Conservation (phyloP, 2,797 vertebrate genomes). For the Paramormyrops hopkinsi region DNA sequence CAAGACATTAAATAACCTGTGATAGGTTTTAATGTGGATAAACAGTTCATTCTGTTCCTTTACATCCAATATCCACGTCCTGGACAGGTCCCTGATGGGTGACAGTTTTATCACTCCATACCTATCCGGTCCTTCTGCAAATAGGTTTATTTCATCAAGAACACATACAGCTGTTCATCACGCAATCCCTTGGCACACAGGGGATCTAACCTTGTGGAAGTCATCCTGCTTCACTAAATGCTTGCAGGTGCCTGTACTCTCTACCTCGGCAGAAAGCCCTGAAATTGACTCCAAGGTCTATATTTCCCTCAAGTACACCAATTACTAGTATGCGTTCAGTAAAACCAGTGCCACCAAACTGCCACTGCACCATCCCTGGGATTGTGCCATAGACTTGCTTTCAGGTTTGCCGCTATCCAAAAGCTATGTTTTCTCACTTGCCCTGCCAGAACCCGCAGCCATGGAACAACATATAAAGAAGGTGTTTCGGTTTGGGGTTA, state of each 20-base stretch:
- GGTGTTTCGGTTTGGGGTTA: background rate
- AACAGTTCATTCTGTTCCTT: background rate
- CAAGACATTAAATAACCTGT: background rate
- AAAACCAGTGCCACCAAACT: background rate
- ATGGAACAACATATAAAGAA: background rate
- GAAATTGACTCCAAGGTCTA: background rate
- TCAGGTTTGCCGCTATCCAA: background rate
- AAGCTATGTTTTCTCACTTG: background rate
- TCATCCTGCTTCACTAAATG: background rate
- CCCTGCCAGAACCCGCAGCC: background rate
- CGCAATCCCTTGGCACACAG: background rate
- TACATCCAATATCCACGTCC: background rate
- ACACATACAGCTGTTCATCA: background rate
- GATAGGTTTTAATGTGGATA: background rate
- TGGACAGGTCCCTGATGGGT: background rate
- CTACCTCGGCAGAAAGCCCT: background rate
- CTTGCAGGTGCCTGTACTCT: background rate
- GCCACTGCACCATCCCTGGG: background rate
- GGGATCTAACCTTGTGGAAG: background rate
- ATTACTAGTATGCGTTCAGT: background rate
- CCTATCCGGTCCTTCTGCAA: background rate
- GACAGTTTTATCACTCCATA: background rate
- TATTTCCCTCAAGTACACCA: background rate
- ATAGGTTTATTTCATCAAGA: conserved; percentile 1
- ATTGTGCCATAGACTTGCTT: background rate